Conservation (phyloP, 2,797 vertebrate genomes). For the Cheirogaleus major region DNA sequence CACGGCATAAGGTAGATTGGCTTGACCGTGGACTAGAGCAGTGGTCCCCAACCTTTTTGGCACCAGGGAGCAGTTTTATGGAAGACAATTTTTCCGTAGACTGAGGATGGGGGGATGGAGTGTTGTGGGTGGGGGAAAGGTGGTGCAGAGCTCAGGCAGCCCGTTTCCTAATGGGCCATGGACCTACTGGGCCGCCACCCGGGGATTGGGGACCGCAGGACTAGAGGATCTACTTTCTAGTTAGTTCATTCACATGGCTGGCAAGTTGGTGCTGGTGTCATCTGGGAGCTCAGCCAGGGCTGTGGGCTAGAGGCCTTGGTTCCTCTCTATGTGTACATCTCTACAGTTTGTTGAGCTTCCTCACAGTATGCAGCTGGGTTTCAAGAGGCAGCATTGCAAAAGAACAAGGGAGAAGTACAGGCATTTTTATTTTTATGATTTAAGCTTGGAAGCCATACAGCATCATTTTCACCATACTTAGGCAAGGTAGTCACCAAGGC, state of each 20-base stretch:
- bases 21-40: neutral
- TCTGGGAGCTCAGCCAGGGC: neutral
- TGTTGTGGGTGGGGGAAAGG: no score
- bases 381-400: neutral
- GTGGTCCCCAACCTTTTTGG: no score
- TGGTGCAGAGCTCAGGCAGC: no score
- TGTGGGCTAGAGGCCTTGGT: neutral
- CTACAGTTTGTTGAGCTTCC: neutral
- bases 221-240: neutral
- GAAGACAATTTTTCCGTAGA: no score
- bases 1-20: accelerated
- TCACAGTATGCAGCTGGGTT: no score
- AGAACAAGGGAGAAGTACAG: neutral
- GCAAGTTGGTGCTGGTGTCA: neutral
- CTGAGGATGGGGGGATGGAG: no score
- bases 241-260: neutral
- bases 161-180: no score
- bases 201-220: no score
- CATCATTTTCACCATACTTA: neutral
- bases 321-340: neutral
- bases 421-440: neutral
- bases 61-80: no score
- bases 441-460: neutral
- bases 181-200: no score
- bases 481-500: neutral